Conservation (phyloP, 1,140 invertebrate species). For the Portunus trituberculatus region DNA sequence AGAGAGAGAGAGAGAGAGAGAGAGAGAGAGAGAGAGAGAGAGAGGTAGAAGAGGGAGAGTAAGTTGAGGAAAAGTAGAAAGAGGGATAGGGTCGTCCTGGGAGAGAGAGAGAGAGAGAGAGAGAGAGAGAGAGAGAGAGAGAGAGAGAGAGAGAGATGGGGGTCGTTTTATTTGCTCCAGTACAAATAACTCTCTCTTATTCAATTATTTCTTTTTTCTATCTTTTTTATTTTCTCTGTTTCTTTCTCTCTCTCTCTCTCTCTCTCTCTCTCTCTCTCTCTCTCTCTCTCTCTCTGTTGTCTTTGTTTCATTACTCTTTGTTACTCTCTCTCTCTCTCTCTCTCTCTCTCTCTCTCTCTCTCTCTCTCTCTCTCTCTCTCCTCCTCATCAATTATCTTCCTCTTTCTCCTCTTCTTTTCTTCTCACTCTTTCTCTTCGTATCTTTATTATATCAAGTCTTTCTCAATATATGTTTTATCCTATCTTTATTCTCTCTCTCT, state of each 20-base stretch:
- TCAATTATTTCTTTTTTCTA: no score
- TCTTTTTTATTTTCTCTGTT: background rate
- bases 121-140: background rate
- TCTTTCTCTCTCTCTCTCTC: no score
- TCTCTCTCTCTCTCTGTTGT: background rate
- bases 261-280: background rate
- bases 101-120: background rate
- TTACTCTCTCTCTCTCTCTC: background rate
- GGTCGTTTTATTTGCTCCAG: background rate
- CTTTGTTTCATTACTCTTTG: no score
- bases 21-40: background rate
- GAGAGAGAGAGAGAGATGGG: background rate
- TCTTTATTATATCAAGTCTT: background rate
- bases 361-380: background rate
- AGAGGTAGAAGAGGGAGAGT: background rate
- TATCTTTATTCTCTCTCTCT: constrained; percentile 25
- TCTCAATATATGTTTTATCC: background rate
- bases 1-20: background rate
- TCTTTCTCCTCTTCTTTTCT: background rate
- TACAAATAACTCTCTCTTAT: background rate
- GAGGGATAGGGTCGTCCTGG: background rate
- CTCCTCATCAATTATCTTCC: background rate
- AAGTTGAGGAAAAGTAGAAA: constrained; percentile 6
- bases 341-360: background rate
- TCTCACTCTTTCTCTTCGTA: background rate